Base-by-base conservation (phyloP, 2,888 invertebrate species). In the Diaphora mendica region DNA sequence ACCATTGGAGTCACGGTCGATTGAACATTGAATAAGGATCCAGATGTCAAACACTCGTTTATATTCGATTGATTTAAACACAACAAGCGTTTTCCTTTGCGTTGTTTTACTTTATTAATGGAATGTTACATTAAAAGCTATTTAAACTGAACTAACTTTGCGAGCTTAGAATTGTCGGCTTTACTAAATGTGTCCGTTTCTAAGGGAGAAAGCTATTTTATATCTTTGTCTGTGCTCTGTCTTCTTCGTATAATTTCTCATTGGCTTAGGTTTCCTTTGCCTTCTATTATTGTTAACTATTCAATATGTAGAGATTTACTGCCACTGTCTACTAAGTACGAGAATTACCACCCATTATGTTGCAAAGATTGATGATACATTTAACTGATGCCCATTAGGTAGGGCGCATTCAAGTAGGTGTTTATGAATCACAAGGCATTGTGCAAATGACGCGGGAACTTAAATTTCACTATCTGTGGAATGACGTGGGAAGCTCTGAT, bases 1-100 rank as follows among this genome's bases (percentile, higher is more conserved):
- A 87, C 91, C 91, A 86, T 83, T 86, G 84, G 87, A 91, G 92
- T 94, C 94, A 94, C 86, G 94, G 92, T 85, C 92, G 89, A 90
- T 90, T 89, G 90, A 88, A 87, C 88, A 85, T 86, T 88, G 87
- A 90, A 89, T 91, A 87, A 85, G 88, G 88, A 89, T 87, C 87
- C 86, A 87, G 84, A 88, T 87, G 82, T 84, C 85, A 81, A 82
- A 82, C 80, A 81, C 80, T 83, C 87, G 86, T 86, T 84, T 80
- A 80, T 82, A 83, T 82, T 80, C 78, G 80, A 80, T 76, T 73
- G 68, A 80, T 79, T 84, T 79, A 77, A 70, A 77, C 69, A 73
- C 64, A 66, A 55, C 51, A 55, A 55, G 23, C 64, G 71, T 76
- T 77, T 77, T 64, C 76, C 51, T 73, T 69, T 69, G 42, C 68